Conservation (phyloP, 1,140 invertebrate genomes). For the Scaptomyza montana region DNA sequence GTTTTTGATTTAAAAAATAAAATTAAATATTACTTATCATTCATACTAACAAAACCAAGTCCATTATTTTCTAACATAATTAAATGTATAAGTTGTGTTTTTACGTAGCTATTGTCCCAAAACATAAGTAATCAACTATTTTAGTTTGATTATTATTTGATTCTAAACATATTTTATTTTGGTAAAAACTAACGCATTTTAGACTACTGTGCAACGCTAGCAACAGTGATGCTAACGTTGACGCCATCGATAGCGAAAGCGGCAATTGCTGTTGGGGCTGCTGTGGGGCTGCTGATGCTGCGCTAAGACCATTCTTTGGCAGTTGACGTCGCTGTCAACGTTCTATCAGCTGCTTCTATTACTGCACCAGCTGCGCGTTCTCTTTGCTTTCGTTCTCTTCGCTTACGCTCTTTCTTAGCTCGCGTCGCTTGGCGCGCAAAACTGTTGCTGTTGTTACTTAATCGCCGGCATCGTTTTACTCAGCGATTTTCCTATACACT, state of each 20-base stretch:
- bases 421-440: slow-evolving; percentile 66
- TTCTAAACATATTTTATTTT: not conserved
- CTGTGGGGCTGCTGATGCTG: slow-evolving; percentile 57
- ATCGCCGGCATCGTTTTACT: slow-evolving; percentile 69
- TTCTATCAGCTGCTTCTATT: slow-evolving; percentile 29
- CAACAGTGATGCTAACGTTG: slow-evolving; percentile 30
- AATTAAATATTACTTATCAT: too few species aligned
- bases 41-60: too few species aligned
- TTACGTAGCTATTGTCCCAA: too few species aligned
- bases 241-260: slow-evolving; percentile 43
- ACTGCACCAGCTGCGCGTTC: slow-evolving; percentile 62
- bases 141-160: too few species aligned
- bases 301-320: slow-evolving; percentile 73
- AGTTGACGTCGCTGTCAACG: slow-evolving; percentile 40
- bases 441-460: slow-evolving; percentile 80
- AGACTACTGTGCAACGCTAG: slow-evolving; percentile 32
- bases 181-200: not conserved
- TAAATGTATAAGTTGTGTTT: too few species aligned
- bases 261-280: slow-evolving; percentile 44
- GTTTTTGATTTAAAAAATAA: too few species aligned
- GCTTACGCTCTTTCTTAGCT: slow-evolving; percentile 49
- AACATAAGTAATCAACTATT: too few species aligned
- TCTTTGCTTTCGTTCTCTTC: slow-evolving; percentile 24
- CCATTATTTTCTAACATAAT: too few species aligned
- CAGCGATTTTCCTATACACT: slow-evolving; percentile 43